Evolutionary conservation across 2,113 vertebrate species (phyloP).

Genomic region (Pelecanus crispus): DNA sequence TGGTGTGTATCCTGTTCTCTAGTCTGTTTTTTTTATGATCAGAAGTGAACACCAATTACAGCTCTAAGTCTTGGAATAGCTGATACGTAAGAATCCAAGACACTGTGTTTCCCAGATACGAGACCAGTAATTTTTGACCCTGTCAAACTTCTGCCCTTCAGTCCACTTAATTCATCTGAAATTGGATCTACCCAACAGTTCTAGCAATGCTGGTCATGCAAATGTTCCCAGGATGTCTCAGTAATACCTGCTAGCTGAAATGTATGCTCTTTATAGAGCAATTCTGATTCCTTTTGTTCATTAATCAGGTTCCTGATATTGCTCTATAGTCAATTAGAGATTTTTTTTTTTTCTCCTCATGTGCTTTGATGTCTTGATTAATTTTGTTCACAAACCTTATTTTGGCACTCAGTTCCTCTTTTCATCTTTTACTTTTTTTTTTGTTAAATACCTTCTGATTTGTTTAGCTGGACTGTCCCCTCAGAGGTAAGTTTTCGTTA

Average conservation of each 20-base stretch:
- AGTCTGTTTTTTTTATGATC: neutral
- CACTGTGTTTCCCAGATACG: fast-evolving
- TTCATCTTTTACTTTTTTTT: neutral
- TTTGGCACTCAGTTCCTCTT: neutral
- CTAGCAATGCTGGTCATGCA: neutral
- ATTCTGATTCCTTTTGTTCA: neutral
- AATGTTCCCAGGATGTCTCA: neutral
- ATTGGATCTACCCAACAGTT: neutral
- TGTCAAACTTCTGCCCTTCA: neutral
- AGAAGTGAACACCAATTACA: neutral
- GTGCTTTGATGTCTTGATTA: neutral
- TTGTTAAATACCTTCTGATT: neutral
- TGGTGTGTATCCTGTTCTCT: neutral
- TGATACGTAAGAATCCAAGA: neutral
- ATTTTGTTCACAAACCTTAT: neutral
- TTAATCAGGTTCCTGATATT: neutral
- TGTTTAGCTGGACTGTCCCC: neutral
- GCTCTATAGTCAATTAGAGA: neutral
- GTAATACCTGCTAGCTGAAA: neutral
- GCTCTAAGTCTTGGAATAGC: neutral
- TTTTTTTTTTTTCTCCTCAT: neutral
- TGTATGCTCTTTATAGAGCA: neutral
- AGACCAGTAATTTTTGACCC: neutral
- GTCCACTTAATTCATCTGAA: neutral
- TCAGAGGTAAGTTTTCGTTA: neutral